Percentiles rank a stretch among this genome's conserved stretches.
Conservation (phyloP, 2,888 invertebrate species). For the Lasioglossum malachurum region DNA sequence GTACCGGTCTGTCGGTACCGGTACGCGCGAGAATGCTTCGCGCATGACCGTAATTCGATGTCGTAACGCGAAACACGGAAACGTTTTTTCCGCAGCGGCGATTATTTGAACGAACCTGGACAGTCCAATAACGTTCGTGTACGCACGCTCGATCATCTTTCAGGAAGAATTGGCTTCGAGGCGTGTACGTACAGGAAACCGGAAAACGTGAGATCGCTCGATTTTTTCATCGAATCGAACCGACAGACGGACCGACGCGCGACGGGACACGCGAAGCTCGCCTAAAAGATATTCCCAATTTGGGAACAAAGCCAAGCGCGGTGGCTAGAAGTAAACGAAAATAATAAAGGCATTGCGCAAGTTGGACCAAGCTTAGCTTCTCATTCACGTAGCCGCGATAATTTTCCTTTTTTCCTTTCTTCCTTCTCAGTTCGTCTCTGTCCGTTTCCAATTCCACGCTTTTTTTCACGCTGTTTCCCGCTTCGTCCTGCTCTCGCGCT, state of each 20-base stretch:
- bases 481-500: not conserved
- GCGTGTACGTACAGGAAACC: not conserved
- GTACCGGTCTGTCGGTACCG: not conserved
- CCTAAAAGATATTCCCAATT: constrained; percentile 67
- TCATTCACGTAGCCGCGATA: constrained; percentile 17
- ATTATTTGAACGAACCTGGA: not conserved
- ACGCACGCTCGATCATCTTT: not conserved
- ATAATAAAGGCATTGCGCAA: constrained; percentile 75
- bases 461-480: too few relatives aligned
- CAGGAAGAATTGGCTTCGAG: not conserved
- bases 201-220: not conserved
- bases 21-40: not conserved
- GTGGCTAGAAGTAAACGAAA: constrained; percentile 69
- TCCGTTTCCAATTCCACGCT: too few relatives aligned
- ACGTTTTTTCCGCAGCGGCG: not conserved
- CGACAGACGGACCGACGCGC: not conserved
- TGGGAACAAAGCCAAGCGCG: constrained; percentile 74
- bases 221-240: not conserved
- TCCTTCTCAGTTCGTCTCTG: not conserved
- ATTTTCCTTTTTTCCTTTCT: constrained; percentile 6
- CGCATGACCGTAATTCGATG: not conserved
- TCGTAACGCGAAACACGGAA: not conserved
- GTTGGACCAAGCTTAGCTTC: constrained; percentile 51
- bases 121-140: not conserved
- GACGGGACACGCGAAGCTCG: not conserved